phyloP scores from a whole-genome alignment of 1,140 invertebrate species.

The Limonius californicus region DNA sequence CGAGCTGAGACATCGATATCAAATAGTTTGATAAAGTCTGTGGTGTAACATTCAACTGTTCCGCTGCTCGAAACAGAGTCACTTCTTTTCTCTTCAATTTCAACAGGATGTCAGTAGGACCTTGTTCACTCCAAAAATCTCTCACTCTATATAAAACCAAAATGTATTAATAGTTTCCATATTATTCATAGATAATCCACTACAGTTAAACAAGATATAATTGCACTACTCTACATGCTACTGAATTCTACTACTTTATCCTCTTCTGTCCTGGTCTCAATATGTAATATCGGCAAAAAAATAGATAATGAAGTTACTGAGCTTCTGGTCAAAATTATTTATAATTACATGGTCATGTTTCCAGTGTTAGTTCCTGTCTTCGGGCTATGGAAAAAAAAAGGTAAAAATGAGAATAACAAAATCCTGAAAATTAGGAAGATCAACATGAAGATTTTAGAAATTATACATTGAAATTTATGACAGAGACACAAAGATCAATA shows the following conservation, averaged over 20 bases:
- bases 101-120: constrained; percentile 64
- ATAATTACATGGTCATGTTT: neutral
- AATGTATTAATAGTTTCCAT: constrained; percentile 10
- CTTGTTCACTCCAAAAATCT: constrained; percentile 72
- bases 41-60: constrained; percentile 69
- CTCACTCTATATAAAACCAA: constrained; percentile 55
- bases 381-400: constrained; percentile 4
- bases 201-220: neutral
- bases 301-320: neutral
- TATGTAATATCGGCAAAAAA: neutral
- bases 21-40: constrained; percentile 68
- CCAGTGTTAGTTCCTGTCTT: neutral
- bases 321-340: neutral
- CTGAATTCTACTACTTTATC: neutral
- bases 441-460: too few relatives aligned
- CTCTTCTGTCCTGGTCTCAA: neutral
- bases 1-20: constrained; percentile 55
- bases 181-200: neutral
- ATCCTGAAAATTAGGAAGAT: too few relatives aligned
- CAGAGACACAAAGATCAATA: too few relatives aligned
- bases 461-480: too few relatives aligned
- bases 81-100: constrained; percentile 69
- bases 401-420: neutral
- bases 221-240: neutral
- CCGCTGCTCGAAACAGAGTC: constrained; percentile 64